These are phyloP conservation scores for Drosophila rellima DNA, from an alignment of 2,888 invertebrate species.

Conservation along the genomic window DNA sequence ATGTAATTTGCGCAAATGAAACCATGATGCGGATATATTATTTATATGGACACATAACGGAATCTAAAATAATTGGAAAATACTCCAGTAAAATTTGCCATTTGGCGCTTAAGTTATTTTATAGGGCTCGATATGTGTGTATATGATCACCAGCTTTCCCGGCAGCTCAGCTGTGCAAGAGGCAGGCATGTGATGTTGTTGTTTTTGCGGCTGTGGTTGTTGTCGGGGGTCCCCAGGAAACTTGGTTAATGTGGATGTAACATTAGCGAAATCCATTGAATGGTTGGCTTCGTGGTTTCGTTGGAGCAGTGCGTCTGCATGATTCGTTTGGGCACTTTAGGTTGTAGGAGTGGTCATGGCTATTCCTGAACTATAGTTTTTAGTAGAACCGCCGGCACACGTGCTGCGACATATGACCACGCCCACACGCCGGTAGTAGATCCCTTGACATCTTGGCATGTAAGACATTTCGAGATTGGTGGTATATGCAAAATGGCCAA, in stretches of 20 bases:
- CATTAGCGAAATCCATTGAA: constrained; percentile 53
- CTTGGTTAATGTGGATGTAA: constrained; percentile 25
- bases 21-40: no score
- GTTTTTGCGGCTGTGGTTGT: not conserved
- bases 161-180: no score
- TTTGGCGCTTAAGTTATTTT: no score
- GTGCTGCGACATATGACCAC: constrained; percentile 45
- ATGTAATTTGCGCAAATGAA: no score
- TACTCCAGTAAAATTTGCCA: no score
- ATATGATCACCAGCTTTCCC: not conserved
- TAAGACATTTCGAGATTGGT: constrained; percentile 57
- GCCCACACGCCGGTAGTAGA: constrained; percentile 50
- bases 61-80: no score
- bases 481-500: not conserved
- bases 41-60: no score
- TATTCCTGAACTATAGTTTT: constrained; percentile 85
- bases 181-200: no score
- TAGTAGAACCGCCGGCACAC: constrained; percentile 64
- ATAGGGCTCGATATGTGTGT: no score
- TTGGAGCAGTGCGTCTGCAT: constrained; percentile 46
- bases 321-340: constrained; percentile 84
- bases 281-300: constrained; percentile 45
- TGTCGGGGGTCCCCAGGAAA: constrained; percentile 1
- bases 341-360: constrained; percentile 86
- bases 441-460: constrained; percentile 50